Evolutionary conservation across 2,888 invertebrate genomes (phyloP), one percentile per base, ranked within the genome.

Genomic region (Athalia rosae): DNA sequence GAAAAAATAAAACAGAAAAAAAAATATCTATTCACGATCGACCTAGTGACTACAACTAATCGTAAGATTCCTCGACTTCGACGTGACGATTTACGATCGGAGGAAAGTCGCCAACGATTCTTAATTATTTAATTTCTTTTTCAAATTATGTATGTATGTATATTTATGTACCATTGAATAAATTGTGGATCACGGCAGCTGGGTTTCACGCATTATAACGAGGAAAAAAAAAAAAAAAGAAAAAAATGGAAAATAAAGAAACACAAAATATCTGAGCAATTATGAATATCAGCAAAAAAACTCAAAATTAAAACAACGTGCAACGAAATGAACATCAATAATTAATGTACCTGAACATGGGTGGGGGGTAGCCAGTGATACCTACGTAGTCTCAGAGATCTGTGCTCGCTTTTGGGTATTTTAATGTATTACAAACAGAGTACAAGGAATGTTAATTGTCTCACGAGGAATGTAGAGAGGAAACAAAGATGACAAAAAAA

Each of bases 271-370:
- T 59, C 9, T 41, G 62, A 28, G 62, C 4, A 11, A 53, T n/a
- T 13, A 71, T 71, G 58, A 71, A 71, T 15, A 41, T 71, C 71
- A 71, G 58, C 71, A 61, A 61, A 80, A 80, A 56, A 78, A 74
- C 71, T 76, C 53, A 62, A 79, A 69, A 48, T 77, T 76, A 81
- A 80, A 88, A 88, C 85, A 87, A 85, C 88, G 88, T 88, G 88
- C 88, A 88, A 82, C 81, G 85, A 81, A 84, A 28, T 28, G 28
- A 28, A 83, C 81, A 84, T 82, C 78, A 82, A 79, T 79, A 77
- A 45, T 66, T 13, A 62, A 67, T 50, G 48, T 58, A 69, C 66
- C 47, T 85, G 84, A 84, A 83, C 85, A 82, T 78, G 59, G 58
- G 61, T 78, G 81, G 83, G 85, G 85, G 86, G 85, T 85, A 85